Evolutionary conservation across 1,140 invertebrate species (phyloP).

Genomic region (Thaumatotibia leucotreta): DNA sequence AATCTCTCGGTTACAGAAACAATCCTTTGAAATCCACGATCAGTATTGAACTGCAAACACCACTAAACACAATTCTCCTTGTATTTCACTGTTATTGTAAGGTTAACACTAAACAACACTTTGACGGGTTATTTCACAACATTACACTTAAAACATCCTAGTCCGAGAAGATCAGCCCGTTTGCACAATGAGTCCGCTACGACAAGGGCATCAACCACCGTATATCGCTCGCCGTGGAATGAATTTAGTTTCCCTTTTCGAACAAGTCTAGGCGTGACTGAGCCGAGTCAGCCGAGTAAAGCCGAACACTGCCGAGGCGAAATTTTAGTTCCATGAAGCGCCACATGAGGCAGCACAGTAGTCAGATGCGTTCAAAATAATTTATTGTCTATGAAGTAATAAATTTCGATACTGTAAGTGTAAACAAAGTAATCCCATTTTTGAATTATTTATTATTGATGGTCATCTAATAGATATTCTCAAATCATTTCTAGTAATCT

Average conservation of each 20-base stretch:
- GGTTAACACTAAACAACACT: slow-evolving; percentile 63
- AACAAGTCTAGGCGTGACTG: slow-evolving; percentile 75
- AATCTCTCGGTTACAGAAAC: slow-evolving; percentile 46
- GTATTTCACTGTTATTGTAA: slow-evolving; percentile 56
- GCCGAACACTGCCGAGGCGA: slow-evolving; percentile 53
- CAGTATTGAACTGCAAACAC: slow-evolving; percentile 47
- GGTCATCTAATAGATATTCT: no score
- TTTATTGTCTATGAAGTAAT: neutral
- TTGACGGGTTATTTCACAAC: slow-evolving; percentile 56
- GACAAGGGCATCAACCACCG: slow-evolving; percentile 72
- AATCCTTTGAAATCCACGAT: slow-evolving; percentile 68
- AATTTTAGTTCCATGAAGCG: slow-evolving; percentile 20
- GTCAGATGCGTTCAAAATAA: slow-evolving; percentile 44
- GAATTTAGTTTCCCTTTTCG: slow-evolving; percentile 71
- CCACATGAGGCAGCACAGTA: slow-evolving; percentile 47
- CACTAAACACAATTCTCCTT: slow-evolving; percentile 60
- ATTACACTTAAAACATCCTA: slow-evolving; percentile 54
- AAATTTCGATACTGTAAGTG: neutral
- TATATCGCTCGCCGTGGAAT: slow-evolving; percentile 73
- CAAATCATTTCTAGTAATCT: no score
- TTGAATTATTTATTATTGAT: no score
- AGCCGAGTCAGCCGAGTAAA: slow-evolving; percentile 54
- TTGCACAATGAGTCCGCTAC: slow-evolving; percentile 62
- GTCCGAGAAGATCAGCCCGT: slow-evolving; percentile 58
- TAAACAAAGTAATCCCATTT: no score